Percentiles rank a stretch among this genome's conserved stretches.
phyloP scores from a whole-genome alignment of 2,797 vertebrate genomes.

The Thaleichthys pacificus region DNA sequence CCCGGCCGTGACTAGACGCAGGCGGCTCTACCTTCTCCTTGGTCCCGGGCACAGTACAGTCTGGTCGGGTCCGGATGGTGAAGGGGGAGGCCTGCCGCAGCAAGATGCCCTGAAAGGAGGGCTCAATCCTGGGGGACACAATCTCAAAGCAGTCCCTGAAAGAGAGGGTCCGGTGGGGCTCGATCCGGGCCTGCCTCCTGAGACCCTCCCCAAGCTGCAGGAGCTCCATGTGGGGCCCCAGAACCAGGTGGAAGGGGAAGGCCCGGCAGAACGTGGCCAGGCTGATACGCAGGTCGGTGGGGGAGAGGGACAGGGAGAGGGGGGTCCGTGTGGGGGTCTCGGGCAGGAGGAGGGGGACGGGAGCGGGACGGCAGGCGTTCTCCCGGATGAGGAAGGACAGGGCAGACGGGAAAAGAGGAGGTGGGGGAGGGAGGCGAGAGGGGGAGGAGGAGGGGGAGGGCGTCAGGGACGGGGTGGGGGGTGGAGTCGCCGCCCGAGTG shows the following conservation, averaged over 20 bases:
- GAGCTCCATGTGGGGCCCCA: constrained; percentile 89
- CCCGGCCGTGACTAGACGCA: background rate
- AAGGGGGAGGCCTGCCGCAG: constrained; percentile 93
- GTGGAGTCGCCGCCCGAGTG: constrained; percentile 62
- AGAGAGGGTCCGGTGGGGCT: constrained; percentile 82
- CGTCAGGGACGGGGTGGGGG: constrained; percentile 63
- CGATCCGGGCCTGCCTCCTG: constrained; percentile 87
- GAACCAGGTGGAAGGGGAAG: constrained; percentile 95
- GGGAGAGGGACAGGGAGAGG: constrained; percentile 80
- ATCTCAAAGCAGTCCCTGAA: constrained; percentile 96
- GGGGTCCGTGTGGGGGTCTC: constrained; percentile 70
- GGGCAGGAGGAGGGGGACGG: constrained; percentile 74
- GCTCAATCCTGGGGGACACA: constrained; percentile 90
- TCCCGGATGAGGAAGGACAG: constrained; percentile 82
- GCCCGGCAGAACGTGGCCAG: constrained; percentile 95
- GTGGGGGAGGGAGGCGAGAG: constrained; percentile 71
- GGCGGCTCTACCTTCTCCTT: constrained; percentile 87
- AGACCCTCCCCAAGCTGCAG: constrained; percentile 95
- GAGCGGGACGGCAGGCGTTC: constrained; percentile 40
- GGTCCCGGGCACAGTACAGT: constrained; percentile 80
- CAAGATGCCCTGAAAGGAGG: constrained; percentile 90
- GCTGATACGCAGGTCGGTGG: constrained; percentile 88
- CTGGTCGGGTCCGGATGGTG: constrained; percentile 90
- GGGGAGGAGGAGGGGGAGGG: constrained; percentile 75
- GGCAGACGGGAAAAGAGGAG: constrained; percentile 56